phyloP scores from a whole-genome alignment of 1,140 invertebrate species.

The Hestina assimilis region DNA sequence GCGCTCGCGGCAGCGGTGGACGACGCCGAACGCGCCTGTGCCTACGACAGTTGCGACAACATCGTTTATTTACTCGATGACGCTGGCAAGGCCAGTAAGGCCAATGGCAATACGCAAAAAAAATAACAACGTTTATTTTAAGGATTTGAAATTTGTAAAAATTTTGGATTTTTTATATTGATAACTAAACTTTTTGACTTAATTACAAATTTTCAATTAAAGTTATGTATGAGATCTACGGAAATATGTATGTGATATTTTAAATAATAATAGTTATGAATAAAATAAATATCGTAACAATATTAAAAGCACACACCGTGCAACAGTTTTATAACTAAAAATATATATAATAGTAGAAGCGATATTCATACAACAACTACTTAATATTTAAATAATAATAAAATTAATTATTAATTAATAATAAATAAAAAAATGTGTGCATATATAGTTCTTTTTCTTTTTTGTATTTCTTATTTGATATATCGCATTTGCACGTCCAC shows the following conservation, averaged over 20 bases:
- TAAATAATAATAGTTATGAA: not conserved
- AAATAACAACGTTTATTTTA: no score
- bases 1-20: conserved; percentile 97
- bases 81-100: no score
- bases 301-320: conserved; percentile 25
- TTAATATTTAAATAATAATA: conserved; percentile 1
- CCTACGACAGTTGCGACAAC: conserved; percentile 75
- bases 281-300: not conserved
- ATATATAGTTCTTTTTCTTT: not conserved
- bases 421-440: conserved; percentile 8
- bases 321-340: conserved; percentile 6
- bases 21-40: conserved; percentile 98
- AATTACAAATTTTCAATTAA: no score
- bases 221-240: no score
- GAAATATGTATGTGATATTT: no score
- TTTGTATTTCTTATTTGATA: no score
- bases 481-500: no score
- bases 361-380: no score
- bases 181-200: no score
- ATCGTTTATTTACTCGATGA: no score
- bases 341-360: not conserved
- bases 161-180: no score
- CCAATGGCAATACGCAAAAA: no score
- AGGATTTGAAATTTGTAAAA: not conserved
- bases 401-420: not conserved